Percentiles rank a stretch among this genome's conserved stretches.
Conservation (phyloP, 2,888 invertebrate genomes). For the Folsomia manolachei region DNA sequence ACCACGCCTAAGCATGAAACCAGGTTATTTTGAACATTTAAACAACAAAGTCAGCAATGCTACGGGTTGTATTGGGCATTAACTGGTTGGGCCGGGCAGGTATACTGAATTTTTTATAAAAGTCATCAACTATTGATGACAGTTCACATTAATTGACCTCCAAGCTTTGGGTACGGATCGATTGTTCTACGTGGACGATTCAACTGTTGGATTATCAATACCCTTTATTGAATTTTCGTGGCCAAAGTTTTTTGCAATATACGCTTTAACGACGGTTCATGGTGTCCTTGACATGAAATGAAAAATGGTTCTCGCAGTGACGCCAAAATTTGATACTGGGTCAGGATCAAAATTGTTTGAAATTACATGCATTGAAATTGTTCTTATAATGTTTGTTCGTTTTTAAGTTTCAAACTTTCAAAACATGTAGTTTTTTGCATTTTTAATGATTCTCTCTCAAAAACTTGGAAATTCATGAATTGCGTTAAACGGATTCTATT, state of each 20-base stretch:
- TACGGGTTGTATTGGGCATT: neutral
- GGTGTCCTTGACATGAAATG: neutral
- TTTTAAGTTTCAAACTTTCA: no score
- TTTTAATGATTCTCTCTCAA: neutral
- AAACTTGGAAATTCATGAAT: neutral
- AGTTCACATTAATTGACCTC: slow-evolving; percentile 7
- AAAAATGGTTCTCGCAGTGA: neutral
- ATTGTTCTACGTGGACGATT: neutral
- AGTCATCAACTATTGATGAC: neutral
- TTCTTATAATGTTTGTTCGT: neutral
- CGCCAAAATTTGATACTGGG: neutral
- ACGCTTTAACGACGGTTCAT: no score
- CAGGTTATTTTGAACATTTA: no score
- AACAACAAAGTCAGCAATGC: no score
- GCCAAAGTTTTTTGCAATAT: no score
- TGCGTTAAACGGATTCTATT: neutral
- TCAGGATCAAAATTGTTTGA: neutral
- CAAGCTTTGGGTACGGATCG: neutral
- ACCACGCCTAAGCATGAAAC: no score
- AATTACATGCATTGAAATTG: no score
- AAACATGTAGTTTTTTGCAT: neutral
- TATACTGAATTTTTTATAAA: neutral
- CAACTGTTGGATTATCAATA: neutral
- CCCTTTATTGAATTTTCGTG: neutral
- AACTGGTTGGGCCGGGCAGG: neutral